Evolutionary conservation across 2,113 vertebrate genomes (phyloP).

Genomic region (Anoura caudifer): DNA sequence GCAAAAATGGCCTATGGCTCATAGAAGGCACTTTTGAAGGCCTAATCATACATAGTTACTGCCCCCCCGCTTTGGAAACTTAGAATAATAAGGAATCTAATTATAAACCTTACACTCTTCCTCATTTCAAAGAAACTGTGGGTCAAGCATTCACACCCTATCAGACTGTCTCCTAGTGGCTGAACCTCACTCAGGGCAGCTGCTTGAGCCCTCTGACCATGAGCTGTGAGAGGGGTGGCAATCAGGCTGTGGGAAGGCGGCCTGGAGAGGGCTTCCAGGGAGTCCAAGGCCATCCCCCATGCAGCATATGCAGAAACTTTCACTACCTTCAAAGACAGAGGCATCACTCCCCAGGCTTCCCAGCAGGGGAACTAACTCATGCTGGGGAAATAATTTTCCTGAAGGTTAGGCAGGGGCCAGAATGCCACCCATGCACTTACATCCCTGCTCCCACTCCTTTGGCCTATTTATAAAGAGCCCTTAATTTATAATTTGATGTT

Average conservation of each 20-base stretch:
- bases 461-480: slow-evolving; percentile 19
- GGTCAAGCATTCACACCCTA: background rate
- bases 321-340: background rate
- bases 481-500: slow-evolving; percentile 53
- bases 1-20: background rate
- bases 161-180: background rate
- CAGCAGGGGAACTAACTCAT: background rate
- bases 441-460: background rate
- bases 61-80: background rate
- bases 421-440: background rate
- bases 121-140: background rate
- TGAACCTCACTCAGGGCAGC: background rate
- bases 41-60: background rate
- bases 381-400: background rate
- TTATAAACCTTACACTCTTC: background rate
- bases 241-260: background rate
- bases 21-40: background rate
- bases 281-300: background rate
- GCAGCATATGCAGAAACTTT: background rate
- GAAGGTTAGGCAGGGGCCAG: background rate
- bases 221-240: background rate
- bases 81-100: background rate
- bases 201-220: background rate
- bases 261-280: background rate
- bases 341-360: background rate